Evolutionary conservation across 2,113 vertebrate genomes (phyloP).

Genomic region (Centrocercus urophasianus): DNA sequence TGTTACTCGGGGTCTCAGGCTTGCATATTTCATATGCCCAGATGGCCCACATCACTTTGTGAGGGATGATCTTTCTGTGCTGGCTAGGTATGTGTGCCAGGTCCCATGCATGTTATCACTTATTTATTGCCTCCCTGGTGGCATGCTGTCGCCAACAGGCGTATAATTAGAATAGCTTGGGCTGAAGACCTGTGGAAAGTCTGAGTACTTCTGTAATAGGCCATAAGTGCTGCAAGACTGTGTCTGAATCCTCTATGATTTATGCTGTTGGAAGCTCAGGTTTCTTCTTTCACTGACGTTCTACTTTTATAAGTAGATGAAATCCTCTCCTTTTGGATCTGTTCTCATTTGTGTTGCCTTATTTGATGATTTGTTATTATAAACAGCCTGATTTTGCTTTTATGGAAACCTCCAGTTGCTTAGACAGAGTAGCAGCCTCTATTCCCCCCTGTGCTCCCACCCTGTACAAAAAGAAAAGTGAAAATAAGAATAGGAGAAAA

Average conservation of each 20-base stretch:
- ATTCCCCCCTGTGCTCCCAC: background rate
- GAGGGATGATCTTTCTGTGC: slow-evolving; percentile 19
- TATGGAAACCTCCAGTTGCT: slow-evolving; percentile 4
- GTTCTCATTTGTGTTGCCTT: slow-evolving; percentile 20
- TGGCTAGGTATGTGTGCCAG: slow-evolving; percentile 31
- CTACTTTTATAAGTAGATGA: background rate
- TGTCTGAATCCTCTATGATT: background rate
- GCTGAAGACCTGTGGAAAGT: slow-evolving; percentile 28
- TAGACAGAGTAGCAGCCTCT: slow-evolving; percentile 5
- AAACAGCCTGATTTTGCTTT: slow-evolving; percentile 40
- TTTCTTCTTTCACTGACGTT: background rate
- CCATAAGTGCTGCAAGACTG: background rate
- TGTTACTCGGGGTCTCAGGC: slow-evolving; percentile 11
- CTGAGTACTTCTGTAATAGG: slow-evolving; percentile 7
- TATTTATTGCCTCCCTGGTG: slow-evolving; percentile 56
- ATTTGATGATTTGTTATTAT: slow-evolving; percentile 35
- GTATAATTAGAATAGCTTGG: slow-evolving; percentile 31
- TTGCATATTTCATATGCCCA: slow-evolving; percentile 37
- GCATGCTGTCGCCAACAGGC: slow-evolving; percentile 17
- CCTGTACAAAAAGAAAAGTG: background rate
- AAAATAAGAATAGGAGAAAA: slow-evolving; percentile 54
- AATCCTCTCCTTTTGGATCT: slow-evolving; percentile 25
- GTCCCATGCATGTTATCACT: slow-evolving; percentile 21
- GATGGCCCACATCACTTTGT: background rate
- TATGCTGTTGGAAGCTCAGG: background rate